Conservation (phyloP, 2,797 vertebrate species). For the Crenichthys baileyi region DNA sequence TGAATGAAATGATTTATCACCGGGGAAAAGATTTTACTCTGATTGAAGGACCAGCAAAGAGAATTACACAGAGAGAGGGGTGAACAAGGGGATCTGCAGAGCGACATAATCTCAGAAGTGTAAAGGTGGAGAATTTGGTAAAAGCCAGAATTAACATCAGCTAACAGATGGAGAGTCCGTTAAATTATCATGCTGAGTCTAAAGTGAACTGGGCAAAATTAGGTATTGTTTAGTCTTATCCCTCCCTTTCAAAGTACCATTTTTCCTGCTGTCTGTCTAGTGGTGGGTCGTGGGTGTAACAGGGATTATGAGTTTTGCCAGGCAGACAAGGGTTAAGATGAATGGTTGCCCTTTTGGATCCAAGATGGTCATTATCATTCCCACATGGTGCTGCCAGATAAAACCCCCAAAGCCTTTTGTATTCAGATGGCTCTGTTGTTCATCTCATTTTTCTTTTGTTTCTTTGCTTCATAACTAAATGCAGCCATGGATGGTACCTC, state of each 20-base stretch:
- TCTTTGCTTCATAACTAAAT: conserved; percentile 61
- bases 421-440: conserved; percentile 70
- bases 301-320: conserved; percentile 85
- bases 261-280: conserved; percentile 76
- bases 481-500: conserved; percentile 40
- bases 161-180: conserved; percentile 78
- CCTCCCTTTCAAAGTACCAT: conserved; percentile 78
- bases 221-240: conserved; percentile 80
- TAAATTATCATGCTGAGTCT: conserved; percentile 65
- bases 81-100: conserved; percentile 8
- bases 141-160: conserved; percentile 69
- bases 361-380: conserved; percentile 84
- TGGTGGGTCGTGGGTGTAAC: conserved; percentile 81
- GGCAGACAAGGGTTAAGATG: conserved; percentile 83
- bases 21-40: conserved; percentile 74
- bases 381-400: conserved; percentile 86
- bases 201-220: conserved; percentile 61
- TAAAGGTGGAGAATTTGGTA: conserved; percentile 71
- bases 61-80: conserved; percentile 47
- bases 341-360: conserved; percentile 86
- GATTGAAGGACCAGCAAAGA: conserved; percentile 65
- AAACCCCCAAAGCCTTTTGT: conserved; percentile 82
- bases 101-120: conserved; percentile 62
- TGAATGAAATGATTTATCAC: conserved; percentile 78
- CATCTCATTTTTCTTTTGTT: conserved; percentile 68